phyloP scores from a whole-genome alignment of 2,113 vertebrate species.

The Cercocebus atys region DNA sequence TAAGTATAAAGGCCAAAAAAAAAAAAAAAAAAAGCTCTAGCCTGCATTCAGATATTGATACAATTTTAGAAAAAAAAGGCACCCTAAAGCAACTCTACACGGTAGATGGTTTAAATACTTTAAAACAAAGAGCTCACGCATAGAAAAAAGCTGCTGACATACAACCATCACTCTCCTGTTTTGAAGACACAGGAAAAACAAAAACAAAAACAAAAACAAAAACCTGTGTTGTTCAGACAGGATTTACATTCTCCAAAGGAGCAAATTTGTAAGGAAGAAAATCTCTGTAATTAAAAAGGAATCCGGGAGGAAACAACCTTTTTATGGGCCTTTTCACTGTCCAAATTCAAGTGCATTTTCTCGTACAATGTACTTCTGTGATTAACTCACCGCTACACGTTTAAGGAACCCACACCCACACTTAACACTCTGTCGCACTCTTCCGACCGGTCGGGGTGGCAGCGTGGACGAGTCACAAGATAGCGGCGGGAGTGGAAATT shows the following conservation, averaged over 20 bases:
- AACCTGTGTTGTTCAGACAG: background rate
- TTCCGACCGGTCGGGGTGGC: constrained; percentile 17
- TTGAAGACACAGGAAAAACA: background rate
- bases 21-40: background rate
- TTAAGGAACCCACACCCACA: constrained; percentile 54
- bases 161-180: constrained; percentile 7
- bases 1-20: background rate
- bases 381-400: constrained; percentile 36
- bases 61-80: background rate
- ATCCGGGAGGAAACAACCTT: background rate
- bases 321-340: background rate
- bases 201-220: background rate
- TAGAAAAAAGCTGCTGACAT: background rate
- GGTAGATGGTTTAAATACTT: background rate
- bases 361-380: constrained; percentile 41
- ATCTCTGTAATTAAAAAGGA: background rate
- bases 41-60: background rate
- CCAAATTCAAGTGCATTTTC: constrained; percentile 16
- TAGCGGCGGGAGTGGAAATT: constrained; percentile 86
- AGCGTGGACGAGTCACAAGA: constrained; percentile 75
- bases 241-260: background rate
- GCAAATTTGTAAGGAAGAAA: background rate
- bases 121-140: constrained; percentile 60
- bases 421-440: constrained; percentile 65
- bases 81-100: background rate